A percentile compares a stretch with the other conserved stretches of the same genome.
Conservation (phyloP, 2,888 invertebrate genomes). For the Cantharis flavilabris region DNA sequence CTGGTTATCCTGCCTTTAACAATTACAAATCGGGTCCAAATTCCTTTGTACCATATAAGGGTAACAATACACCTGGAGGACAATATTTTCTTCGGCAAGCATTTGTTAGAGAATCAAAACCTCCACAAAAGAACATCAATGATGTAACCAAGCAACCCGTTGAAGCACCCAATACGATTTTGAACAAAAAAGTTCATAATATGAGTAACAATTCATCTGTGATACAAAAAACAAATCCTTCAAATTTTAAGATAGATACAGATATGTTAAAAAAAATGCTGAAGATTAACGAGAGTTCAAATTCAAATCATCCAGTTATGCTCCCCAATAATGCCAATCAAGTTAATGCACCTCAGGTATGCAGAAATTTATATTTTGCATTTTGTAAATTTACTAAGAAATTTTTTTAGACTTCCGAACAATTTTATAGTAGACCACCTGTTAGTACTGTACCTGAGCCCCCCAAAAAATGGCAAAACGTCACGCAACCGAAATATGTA, state of each 20-base stretch:
- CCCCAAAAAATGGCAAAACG: conserved; percentile 38
- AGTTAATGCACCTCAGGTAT: neutral
- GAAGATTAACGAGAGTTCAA: conserved; percentile 35
- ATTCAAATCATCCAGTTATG: neutral
- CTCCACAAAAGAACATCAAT: neutral
- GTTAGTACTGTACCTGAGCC: conserved; percentile 40
- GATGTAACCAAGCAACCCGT: neutral
- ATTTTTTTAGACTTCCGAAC: neutral
- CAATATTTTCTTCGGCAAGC: neutral
- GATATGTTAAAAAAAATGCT: conserved; percentile 44
- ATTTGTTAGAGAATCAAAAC: neutral
- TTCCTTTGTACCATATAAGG: conserved; percentile 14
- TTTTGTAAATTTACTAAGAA: conserved; percentile 26
- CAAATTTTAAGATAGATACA: conserved; percentile 38
- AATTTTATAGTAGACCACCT: conserved; percentile 34
- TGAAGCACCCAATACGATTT: neutral
- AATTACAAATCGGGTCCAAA: conserved; percentile 7
- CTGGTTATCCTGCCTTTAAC: neutral
- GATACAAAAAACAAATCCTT: neutral
- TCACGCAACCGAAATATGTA: neutral
- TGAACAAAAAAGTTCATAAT: neutral
- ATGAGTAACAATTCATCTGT: neutral
- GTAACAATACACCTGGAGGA: neutral
- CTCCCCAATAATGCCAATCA: neutral
- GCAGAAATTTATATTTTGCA: neutral